A percentile compares a stretch with the other conserved stretches of the same genome.
These are phyloP conservation scores for Biston stratarius DNA, from an alignment of 2,888 invertebrate species.

Conservation along the genomic window DNA sequence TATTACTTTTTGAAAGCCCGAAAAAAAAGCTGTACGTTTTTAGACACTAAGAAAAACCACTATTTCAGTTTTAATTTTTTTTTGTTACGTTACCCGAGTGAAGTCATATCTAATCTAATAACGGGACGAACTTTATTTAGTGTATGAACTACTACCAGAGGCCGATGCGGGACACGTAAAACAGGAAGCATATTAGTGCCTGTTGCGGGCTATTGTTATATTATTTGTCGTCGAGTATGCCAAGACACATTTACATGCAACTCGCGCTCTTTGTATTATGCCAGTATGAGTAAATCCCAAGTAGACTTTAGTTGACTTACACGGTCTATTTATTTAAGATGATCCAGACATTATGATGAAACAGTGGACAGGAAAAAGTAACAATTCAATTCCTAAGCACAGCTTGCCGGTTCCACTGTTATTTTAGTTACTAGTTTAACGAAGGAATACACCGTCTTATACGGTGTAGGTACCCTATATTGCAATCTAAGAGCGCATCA, in stretches of 20 bases:
- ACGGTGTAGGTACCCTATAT: no score
- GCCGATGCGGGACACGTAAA: conserved; percentile 19
- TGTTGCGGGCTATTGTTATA: conserved; percentile 18
- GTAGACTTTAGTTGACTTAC: background rate
- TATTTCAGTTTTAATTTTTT: no score
- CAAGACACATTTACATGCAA: conserved; percentile 26
- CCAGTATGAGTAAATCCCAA: background rate
- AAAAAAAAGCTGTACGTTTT: background rate
- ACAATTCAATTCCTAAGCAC: no score
- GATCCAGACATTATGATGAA: no score
- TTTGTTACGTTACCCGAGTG: background rate
- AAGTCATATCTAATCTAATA: conserved; percentile 4
- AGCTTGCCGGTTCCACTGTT: no score
- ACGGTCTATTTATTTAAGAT: no score
- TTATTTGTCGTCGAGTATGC: background rate
- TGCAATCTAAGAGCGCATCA: no score
- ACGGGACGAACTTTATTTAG: conserved; percentile 6
- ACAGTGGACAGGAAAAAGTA: no score
- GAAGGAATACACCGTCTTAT: no score
- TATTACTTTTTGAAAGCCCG: no score
- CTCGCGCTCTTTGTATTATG: conserved; percentile 2
- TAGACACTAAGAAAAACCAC: background rate
- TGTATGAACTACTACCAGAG: background rate
- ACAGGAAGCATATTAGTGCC: conserved; percentile 56
- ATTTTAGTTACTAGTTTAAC: no score